Evolutionary conservation across 2,797 vertebrate genomes (phyloP).

Genomic region (Nyctalus aviator): DNA sequence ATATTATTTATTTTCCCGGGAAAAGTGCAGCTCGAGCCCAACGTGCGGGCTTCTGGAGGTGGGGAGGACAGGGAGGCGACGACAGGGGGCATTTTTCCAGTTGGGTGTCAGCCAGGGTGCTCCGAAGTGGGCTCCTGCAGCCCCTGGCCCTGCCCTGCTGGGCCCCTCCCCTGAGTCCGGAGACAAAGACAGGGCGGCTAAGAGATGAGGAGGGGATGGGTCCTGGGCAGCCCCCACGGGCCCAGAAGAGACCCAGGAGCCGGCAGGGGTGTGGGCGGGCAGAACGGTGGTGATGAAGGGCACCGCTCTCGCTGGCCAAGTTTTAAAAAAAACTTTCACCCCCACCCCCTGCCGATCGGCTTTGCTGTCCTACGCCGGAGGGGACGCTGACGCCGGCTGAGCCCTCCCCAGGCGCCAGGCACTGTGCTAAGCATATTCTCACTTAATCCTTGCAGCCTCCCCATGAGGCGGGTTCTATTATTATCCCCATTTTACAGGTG

Average conservation of each 20-base stretch:
- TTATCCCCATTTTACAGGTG: conserved; percentile 63
- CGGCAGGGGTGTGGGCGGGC: neutral
- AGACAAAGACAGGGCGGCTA: neutral
- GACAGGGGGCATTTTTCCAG: neutral
- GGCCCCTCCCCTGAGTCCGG: neutral
- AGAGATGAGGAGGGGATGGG: neutral
- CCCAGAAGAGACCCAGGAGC: neutral
- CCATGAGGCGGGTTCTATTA: conserved; percentile 16
- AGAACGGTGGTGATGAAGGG: neutral
- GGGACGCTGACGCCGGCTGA: conserved; percentile 55
- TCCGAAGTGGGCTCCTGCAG: neutral
- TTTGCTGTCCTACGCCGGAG: conserved; percentile 64
- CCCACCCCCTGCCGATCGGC: conserved; percentile 26
- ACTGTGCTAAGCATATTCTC: neutral
- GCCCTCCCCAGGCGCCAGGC: conserved; percentile 47
- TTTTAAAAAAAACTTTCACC: conserved; percentile 47
- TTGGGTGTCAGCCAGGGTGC: neutral
- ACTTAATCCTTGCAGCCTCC: neutral
- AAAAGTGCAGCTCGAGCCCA: conserved; percentile 26
- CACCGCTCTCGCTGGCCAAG: conserved; percentile 23
- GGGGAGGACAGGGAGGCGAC: neutral
- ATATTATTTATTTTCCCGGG: conserved; percentile 69
- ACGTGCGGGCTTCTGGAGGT: conserved; percentile 47
- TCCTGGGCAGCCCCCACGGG: neutral
- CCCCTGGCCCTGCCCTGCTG: neutral